These are phyloP conservation scores for Halcyon senegalensis DNA, from an alignment of 2,113 vertebrate species.

Conservation along the genomic window DNA sequence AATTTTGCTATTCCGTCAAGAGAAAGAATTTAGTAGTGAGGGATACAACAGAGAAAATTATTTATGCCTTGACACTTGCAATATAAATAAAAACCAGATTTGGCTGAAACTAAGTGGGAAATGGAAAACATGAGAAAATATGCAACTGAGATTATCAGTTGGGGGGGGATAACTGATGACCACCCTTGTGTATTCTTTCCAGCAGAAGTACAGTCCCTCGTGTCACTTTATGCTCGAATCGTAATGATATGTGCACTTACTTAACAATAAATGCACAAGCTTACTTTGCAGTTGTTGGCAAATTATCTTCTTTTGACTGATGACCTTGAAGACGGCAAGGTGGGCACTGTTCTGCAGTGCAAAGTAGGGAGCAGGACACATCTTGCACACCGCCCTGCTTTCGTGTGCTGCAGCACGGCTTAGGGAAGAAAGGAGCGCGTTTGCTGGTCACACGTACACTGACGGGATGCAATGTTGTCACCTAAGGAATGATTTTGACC, in stretches of 20 bases:
- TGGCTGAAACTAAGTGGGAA: constrained; percentile 35
- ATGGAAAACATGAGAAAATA: constrained; percentile 40
- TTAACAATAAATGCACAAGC: neutral
- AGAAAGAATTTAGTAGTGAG: constrained; percentile 54
- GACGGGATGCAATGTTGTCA: neutral
- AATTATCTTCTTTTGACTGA: neutral
- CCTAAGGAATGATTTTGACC: neutral
- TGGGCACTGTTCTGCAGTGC: neutral
- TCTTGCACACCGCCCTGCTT: neutral
- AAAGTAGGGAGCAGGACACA: neutral
- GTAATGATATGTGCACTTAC: neutral
- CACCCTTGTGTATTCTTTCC: neutral
- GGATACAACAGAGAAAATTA: constrained; percentile 46
- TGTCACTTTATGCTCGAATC: neutral
- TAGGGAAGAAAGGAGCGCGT: neutral
- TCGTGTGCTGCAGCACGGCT: neutral
- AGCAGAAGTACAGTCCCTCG: neutral
- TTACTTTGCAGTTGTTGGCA: neutral
- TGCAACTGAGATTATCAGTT: neutral
- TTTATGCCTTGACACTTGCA: constrained; percentile 41
- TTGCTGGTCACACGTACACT: neutral
- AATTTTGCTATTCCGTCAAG: constrained; percentile 53
- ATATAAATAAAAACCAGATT: constrained; percentile 54
- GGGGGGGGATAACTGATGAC: neutral
- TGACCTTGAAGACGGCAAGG: neutral